A percentile compares a stretch with the other conserved stretches of the same genome.
Evolutionary conservation across 2,113 vertebrate genomes (phyloP).

Genomic region (Neofelis nebulosa): DNA sequence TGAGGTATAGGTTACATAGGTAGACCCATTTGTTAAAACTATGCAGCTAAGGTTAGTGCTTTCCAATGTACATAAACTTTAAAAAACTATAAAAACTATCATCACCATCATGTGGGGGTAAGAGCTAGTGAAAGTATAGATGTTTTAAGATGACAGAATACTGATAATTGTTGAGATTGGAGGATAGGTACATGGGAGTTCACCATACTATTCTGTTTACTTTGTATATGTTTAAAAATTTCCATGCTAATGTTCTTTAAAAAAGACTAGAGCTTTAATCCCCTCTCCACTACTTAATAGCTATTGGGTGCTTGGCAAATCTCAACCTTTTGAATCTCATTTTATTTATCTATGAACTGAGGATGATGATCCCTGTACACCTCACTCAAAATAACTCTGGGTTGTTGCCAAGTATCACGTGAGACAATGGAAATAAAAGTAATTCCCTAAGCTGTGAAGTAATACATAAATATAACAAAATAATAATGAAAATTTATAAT

Average conservation of each 20-base stretch:
- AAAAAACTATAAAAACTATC: neutral
- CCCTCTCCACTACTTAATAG: neutral
- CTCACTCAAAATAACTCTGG: neutral
- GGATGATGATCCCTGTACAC: neutral
- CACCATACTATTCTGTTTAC: neutral
- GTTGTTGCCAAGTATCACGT: neutral
- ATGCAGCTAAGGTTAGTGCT: neutral
- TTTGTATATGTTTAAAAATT: neutral
- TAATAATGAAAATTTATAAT: slow-evolving; percentile 4
- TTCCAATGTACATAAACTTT: neutral
- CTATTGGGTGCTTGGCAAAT: neutral
- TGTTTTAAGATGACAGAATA: neutral
- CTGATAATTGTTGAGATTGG: neutral
- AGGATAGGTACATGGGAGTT: neutral
- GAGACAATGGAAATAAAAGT: slow-evolving; percentile 12
- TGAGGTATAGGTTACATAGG: neutral
- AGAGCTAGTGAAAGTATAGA: neutral
- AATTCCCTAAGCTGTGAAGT: neutral
- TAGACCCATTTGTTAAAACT: neutral
- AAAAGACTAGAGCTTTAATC: neutral
- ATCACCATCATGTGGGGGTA: neutral
- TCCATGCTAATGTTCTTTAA: neutral
- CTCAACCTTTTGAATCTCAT: neutral
- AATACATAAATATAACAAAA: neutral
- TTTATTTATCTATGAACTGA: neutral